Conservation (phyloP, 2,888 invertebrate species). For the Acanthosepion lycidas region DNA sequence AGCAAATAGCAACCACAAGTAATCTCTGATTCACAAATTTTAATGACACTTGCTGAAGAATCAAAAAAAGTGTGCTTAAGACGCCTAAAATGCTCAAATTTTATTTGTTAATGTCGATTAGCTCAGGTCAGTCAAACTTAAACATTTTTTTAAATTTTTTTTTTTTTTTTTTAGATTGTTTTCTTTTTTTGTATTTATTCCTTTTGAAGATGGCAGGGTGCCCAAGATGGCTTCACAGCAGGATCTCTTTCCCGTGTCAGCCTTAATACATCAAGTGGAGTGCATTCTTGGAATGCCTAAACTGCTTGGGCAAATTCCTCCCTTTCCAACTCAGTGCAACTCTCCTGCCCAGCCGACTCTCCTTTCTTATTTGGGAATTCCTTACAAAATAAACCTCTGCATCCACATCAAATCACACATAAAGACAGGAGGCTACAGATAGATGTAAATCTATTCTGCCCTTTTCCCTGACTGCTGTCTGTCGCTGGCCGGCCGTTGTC, state of each 20-base stretch:
- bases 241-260: constrained; percentile 4
- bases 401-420: neutral
- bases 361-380: neutral
- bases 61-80: constrained; percentile 11
- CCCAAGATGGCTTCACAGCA: constrained; percentile 33
- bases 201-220: constrained; percentile 33
- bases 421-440: neutral
- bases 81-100: neutral
- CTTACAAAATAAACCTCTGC: constrained; percentile 20
- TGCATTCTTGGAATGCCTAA: constrained; percentile 13
- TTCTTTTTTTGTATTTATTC: neutral
- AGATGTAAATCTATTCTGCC: constrained; percentile 33
- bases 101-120: neutral
- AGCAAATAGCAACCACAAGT: neutral
- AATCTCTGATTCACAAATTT: constrained; percentile 1
- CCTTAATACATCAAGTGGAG: constrained; percentile 23
- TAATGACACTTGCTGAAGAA: constrained; percentile 33
- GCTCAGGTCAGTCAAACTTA: neutral
- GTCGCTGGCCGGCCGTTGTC: neutral
- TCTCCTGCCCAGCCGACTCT: neutral
- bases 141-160: neutral
- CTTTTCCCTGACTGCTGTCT: constrained; percentile 13
- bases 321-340: neutral
- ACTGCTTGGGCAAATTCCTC: constrained; percentile 13
- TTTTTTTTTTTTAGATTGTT: neutral